phyloP scores from a whole-genome alignment of 2,797 vertebrate genomes.

The Tiaroga cobitis region DNA sequence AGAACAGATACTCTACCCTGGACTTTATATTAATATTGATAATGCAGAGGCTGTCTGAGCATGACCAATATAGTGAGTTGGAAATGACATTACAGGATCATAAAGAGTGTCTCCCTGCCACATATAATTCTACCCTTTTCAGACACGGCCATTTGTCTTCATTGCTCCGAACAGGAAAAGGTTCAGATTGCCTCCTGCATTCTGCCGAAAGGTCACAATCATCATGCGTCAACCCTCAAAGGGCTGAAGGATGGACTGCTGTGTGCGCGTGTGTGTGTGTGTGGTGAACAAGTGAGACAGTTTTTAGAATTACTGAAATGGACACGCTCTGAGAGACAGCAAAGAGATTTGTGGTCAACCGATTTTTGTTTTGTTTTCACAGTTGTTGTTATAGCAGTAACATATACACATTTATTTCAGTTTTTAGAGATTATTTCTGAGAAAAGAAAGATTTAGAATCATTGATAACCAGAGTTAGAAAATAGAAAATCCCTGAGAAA shows the following conservation, averaged over 20 bases:
- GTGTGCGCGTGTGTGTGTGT: constrained; percentile 21
- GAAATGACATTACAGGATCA: constrained; percentile 74
- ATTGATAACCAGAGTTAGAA: neutral
- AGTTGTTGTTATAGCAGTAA: neutral
- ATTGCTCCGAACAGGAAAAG: constrained; percentile 80
- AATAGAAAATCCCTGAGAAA: no score
- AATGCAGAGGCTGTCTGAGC: constrained; percentile 40
- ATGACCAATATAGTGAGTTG: constrained; percentile 53
- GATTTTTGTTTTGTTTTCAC: neutral
- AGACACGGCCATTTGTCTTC: constrained; percentile 78
- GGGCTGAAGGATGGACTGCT: constrained; percentile 62
- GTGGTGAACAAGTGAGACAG: constrained; percentile 22
- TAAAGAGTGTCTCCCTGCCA: constrained; percentile 74
- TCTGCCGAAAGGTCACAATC: constrained; percentile 80
- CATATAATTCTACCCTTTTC: constrained; percentile 80
- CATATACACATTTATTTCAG: neutral
- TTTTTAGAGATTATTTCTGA: neutral
- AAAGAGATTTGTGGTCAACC: constrained; percentile 2
- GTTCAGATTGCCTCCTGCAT: constrained; percentile 79
- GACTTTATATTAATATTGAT: constrained; percentile 46
- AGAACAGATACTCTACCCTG: constrained; percentile 24
- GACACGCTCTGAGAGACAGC: constrained; percentile 1
- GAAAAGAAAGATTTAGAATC: neutral
- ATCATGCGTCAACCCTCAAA: constrained; percentile 73
- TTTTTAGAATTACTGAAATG: constrained; percentile 38